Base-by-base conservation (phyloP, 2,888 invertebrate genomes). In the Branchipolynoe longqiensis region DNA sequence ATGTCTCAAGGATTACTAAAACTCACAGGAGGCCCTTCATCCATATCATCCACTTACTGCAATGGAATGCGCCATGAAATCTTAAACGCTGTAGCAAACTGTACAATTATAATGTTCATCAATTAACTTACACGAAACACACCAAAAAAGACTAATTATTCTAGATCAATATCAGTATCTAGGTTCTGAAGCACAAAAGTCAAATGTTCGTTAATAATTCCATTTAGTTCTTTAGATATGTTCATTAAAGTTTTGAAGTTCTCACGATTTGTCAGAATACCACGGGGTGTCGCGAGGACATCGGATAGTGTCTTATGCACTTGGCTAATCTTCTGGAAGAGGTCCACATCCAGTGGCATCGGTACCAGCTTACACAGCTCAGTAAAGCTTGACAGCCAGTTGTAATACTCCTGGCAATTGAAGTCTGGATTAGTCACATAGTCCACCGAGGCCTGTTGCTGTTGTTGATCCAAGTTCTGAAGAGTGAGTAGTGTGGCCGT, bases 261-360 rank as follows among this genome's bases (percentile, higher is more conserved):
- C 56, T 92, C 92, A 83, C 89, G 90, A 82, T 92, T 91, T 18
- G 91, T 89, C 0, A 92, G 89, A 0, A 92, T 91, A 3, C 93
- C 93, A 33, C 90, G 89, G 0, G 93, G 93, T 25, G 90, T 90
- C 8, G 92, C 92, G 90, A 92, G 90, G n/a, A 92, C 91, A 84
- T 92, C 92, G 8, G 92, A 90, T 56, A 92, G 85, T 22, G 91
- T 91, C 85, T 93, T 93, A 64, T 93, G 92, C 2, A 93, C 92
- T 83, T 92, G 92, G 64, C 91, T 92, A 69, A 93, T 92, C 83
- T 92, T 92, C 86, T 91, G 91, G 85, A 92, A 93, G 38, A 91
- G 87, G 22, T 90, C 90, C 41, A 90, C 89, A 33, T 91, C 90
- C 14, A 93, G 85, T 0, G 93, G 93, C 89, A 93, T 90, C 0